phyloP scores from a whole-genome alignment of 2,797 vertebrate genomes.

The Prionace glauca region DNA sequence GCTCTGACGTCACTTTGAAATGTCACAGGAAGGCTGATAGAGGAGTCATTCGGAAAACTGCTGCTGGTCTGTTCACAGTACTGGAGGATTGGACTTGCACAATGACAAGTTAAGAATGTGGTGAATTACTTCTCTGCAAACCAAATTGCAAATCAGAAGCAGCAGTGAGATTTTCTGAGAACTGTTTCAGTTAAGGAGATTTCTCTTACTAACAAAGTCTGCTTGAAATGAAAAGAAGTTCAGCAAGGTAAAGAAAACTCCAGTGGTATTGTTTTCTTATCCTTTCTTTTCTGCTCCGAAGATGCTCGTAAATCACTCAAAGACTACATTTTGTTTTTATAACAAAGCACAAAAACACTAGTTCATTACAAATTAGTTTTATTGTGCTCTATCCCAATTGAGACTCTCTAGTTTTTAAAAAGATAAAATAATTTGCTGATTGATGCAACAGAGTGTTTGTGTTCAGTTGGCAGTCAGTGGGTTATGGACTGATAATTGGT shows the following conservation, averaged over 20 bases:
- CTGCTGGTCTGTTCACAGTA: slow-evolving; percentile 16
- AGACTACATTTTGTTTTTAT: not conserved
- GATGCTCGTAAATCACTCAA: not conserved
- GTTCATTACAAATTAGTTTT: not conserved
- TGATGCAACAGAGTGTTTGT: not conserved
- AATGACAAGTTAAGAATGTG: not conserved
- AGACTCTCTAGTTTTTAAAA: not conserved
- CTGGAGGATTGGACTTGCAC: not conserved
- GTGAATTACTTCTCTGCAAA: not conserved
- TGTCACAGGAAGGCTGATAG: not conserved
- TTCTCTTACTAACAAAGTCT: not conserved
- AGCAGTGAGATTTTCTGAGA: not conserved
- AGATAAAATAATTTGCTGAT: not conserved
- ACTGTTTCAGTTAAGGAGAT: not conserved
- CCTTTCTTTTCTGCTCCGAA: not conserved
- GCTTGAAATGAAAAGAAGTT: not conserved
- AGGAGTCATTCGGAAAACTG: not conserved
- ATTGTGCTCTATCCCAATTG: not conserved
- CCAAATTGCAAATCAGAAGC: not conserved
- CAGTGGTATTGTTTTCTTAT: not conserved
- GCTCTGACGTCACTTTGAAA: slow-evolving; percentile 2
- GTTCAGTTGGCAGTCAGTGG: not conserved
- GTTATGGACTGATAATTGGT: not conserved
- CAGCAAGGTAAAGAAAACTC: not conserved
- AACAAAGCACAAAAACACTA: not conserved